Evolutionary conservation across 1,140 invertebrate species (phyloP).

Genomic region (Pteromalus puparum): DNA sequence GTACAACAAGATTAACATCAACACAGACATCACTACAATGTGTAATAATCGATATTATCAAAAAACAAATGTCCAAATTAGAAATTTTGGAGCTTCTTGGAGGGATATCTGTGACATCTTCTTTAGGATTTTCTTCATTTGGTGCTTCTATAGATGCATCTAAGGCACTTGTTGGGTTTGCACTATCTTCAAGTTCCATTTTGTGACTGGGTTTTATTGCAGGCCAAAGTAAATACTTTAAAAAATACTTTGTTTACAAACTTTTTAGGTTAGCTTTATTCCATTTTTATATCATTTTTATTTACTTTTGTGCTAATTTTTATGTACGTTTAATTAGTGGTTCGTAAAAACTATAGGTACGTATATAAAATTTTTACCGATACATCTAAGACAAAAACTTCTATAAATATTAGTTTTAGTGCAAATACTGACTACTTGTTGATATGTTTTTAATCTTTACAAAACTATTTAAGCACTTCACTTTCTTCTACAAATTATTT

Average conservation of each 20-base stretch:
- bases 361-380: neutral
- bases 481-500: neutral
- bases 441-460: neutral
- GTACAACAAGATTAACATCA: conserved; percentile 75
- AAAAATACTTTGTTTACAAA: conserved; percentile 23
- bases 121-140: conserved; percentile 41
- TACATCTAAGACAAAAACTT: neutral
- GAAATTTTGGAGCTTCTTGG: conserved; percentile 66
- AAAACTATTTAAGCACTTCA: too few species aligned
- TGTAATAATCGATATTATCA: conserved; percentile 72
- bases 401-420: neutral
- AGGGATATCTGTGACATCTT: conserved; percentile 67
- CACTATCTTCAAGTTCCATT: conserved; percentile 47
- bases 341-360: neutral
- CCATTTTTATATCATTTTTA: neutral
- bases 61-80: conserved; percentile 71
- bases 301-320: neutral
- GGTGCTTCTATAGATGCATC: conserved; percentile 1
- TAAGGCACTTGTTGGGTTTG: conserved; percentile 21
- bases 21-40: conserved; percentile 75
- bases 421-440: neutral
- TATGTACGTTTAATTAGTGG: neutral
- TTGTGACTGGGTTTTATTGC: neutral
- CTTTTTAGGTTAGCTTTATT: conserved; percentile 13
- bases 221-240: neutral